Evolutionary conservation across 2,797 vertebrate genomes (phyloP).

Genomic region (Yasuhikotakia modesta): DNA sequence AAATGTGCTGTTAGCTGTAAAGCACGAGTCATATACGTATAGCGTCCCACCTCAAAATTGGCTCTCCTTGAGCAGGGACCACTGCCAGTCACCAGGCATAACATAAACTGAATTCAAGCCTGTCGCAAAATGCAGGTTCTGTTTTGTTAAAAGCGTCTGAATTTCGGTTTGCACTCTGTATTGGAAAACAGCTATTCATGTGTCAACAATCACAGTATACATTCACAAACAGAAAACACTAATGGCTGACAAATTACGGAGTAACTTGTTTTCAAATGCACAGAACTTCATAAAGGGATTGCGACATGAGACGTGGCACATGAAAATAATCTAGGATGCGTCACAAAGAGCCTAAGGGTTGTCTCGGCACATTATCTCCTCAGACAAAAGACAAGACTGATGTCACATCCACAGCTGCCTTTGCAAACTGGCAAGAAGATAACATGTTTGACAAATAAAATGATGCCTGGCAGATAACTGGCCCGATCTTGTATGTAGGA

Average conservation of each 20-base stretch:
- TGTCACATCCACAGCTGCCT: constrained; percentile 5
- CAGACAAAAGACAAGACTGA: constrained; percentile 38
- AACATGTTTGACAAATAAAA: constrained; percentile 51
- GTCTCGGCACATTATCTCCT: constrained; percentile 4
- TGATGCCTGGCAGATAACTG: constrained; percentile 42
- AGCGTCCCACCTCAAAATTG: constrained; percentile 13
- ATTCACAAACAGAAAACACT: constrained; percentile 27
- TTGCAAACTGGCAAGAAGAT: constrained; percentile 49
- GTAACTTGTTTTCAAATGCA: constrained; percentile 32
- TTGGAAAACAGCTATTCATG: not conserved
- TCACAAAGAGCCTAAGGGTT: constrained; percentile 29
- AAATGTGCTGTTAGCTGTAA: constrained; percentile 68
- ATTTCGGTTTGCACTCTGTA: not conserved
- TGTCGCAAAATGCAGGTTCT: not conserved
- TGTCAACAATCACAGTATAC: constrained; percentile 28
- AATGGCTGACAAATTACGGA: constrained; percentile 37
- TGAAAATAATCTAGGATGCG: constrained; percentile 41
- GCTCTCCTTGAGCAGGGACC: constrained; percentile 26
- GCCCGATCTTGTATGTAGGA: constrained; percentile 11
- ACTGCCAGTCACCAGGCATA: constrained; percentile 47
- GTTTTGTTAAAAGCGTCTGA: constrained; percentile 6
- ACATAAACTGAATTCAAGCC: not conserved
- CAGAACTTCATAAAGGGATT: constrained; percentile 27
- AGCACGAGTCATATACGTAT: constrained; percentile 62
- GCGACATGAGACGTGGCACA: constrained; percentile 26